Conservation (phyloP, 1,140 invertebrate genomes). For the Conus ventricosus region DNA sequence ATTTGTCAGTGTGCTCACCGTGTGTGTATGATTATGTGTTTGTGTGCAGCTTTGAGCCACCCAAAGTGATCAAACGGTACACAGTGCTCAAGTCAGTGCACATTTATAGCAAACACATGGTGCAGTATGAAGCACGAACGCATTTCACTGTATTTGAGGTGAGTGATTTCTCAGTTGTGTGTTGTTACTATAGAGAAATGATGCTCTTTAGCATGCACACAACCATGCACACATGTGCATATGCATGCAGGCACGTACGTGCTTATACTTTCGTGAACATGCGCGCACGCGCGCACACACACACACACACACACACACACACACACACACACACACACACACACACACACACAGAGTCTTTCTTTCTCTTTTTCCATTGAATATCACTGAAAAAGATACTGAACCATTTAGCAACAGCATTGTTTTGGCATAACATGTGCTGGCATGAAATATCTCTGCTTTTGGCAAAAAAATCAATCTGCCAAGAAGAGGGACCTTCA, state of each 20-base stretch:
- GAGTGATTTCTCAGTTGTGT: slow-evolving; percentile 6
- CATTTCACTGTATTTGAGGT: slow-evolving; percentile 92
- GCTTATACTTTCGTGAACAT: not conserved
- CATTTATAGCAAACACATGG: slow-evolving; percentile 94
- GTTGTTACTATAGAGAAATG: not conserved
- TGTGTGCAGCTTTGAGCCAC: slow-evolving; percentile 81
- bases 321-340: no score
- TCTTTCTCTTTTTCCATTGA: no score
- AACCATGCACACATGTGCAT: not conserved
- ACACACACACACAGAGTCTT: no score
- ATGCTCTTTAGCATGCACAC: not conserved
- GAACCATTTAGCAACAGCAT: no score
- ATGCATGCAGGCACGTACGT: not conserved
- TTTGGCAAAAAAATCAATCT: no score
- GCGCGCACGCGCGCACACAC: no score
- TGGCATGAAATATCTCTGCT: no score
- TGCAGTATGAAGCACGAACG: slow-evolving; percentile 97
- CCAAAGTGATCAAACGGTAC: slow-evolving; percentile 78
- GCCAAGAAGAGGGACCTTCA: no score
- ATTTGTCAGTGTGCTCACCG: no score
- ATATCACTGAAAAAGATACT: no score
- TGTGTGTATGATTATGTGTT: not conserved
- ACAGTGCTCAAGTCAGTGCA: slow-evolving; percentile 92
- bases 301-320: no score
- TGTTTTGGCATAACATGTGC: no score